Percentiles rank a stretch among this genome's conserved stretches.
Conservation (phyloP, 2,797 vertebrate genomes). For the Sebastes minor region DNA sequence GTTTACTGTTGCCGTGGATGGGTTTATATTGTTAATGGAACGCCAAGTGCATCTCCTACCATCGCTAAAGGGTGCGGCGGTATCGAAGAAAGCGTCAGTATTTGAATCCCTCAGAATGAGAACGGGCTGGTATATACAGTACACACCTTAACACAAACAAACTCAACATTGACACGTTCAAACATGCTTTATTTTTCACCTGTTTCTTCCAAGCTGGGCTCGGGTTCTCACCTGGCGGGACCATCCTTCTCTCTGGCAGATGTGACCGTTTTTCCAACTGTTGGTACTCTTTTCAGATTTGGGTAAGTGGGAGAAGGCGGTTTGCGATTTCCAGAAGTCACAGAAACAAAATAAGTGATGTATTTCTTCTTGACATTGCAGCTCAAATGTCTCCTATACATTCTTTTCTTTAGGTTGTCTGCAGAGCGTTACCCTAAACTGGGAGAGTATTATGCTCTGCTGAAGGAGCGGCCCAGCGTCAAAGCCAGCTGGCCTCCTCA, state of each 20-base stretch:
- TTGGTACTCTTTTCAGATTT: slow-evolving; percentile 69
- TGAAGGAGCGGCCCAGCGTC: slow-evolving; percentile 81
- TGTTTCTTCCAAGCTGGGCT: slow-evolving; percentile 43
- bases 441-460: slow-evolving; percentile 65
- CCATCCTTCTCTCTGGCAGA: slow-evolving; percentile 75
- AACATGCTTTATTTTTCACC: neutral
- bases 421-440: slow-evolving; percentile 72
- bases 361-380: neutral
- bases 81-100: too few species aligned
- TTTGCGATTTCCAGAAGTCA: neutral
- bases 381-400: neutral
- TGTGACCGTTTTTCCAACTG: slow-evolving; percentile 70
- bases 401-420: slow-evolving; percentile 62
- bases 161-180: neutral
- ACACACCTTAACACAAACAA: neutral
- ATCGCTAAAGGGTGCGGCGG: too few species aligned
- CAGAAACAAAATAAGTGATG: neutral
- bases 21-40: too few species aligned
- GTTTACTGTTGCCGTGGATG: too few species aligned
- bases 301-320: slow-evolving; percentile 61
- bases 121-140: neutral
- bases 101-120: too few species aligned
- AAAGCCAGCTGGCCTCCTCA: slow-evolving; percentile 80
- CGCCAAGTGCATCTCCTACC: too few species aligned
- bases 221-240: slow-evolving; percentile 63